Evolutionary conservation across 1,140 invertebrate genomes (phyloP), one percentile per base, ranked within the genome.

Genomic region (Habropoda laboriosa): DNA sequence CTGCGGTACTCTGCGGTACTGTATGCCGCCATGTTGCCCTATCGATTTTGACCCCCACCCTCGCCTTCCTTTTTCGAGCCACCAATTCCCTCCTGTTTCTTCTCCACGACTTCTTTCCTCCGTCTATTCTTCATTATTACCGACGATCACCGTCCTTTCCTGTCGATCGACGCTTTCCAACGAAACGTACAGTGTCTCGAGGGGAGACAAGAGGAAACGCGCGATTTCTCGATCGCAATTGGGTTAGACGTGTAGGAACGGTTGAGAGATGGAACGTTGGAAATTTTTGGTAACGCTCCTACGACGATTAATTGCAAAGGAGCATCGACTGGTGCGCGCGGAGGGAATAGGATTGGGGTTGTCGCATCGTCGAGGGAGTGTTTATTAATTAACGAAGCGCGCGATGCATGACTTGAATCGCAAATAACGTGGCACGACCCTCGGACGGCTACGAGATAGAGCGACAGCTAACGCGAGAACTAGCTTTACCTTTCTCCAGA

Each of bases 1-100:
- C 68, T 90, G 89, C 89, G 89, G 89, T 90, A 89, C 86, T 88
- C 88, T 90, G 89, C 88, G 89, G 89, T 88, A 90, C 81, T 83
- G 66, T 86, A 81, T 74, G 63, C 85, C 87, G 89, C 89, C 89
- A 90, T 90, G 84, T 90, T 90, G 89, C 80, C 90, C 88, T 89
- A 90, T 90, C 88, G 89, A 90, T 90, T 84, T 57, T 45, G 5
- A 78, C 57, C 74, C 58, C 60, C 66, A 49, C 68, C 27, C 49
- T 27, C 49, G 45, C 45, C 53, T 60, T 51, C 49, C 55, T 70
- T 70, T 58, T 53, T 74, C 38, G n/a, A 21, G 38, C 42, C 30
- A 38, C 32, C 57, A 27, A 35, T 47, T 82, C 51, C 32, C 42
- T 24, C 45, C 38, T n/a, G 21, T 47, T 51, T 53, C 55, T 42